Evolutionary conservation across 2,113 vertebrate genomes (phyloP).

Genomic region (Caretta caretta): DNA sequence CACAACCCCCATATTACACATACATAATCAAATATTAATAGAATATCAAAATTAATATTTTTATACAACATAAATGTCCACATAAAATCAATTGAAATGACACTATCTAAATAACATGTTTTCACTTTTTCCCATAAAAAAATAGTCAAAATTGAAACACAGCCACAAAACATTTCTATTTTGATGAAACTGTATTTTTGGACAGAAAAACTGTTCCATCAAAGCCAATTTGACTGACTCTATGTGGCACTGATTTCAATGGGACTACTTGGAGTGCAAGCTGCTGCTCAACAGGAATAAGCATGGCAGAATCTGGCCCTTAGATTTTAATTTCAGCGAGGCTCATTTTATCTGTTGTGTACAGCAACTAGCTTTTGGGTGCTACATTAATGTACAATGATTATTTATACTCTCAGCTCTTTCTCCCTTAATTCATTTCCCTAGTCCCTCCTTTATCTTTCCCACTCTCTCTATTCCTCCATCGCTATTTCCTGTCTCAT

Average conservation of each 20-base stretch:
- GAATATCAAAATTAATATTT: not conserved
- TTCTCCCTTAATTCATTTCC: not conserved
- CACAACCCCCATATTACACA: not conserved
- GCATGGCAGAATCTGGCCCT: not conserved
- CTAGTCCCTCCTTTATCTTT: not conserved
- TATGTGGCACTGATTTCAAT: not conserved
- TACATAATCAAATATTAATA: no score
- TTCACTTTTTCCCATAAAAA: not conserved
- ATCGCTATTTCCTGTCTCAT: not conserved
- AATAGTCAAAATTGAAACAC: not conserved
- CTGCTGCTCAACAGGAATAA: not conserved
- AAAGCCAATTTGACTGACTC: rapidly evolving
- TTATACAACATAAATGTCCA: not conserved
- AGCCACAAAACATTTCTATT: not conserved
- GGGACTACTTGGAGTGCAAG: not conserved
- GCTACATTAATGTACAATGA: not conserved
- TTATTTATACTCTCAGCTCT: not conserved
- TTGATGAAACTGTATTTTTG: not conserved
- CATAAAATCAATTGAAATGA: not conserved
- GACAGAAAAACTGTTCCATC: not conserved
- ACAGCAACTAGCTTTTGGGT: not conserved
- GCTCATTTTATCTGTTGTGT: not conserved
- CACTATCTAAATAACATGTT: no score
- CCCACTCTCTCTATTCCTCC: not conserved
- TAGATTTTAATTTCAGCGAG: not conserved